Evolutionary conservation across 2,113 vertebrate genomes (phyloP).

Genomic region (Alligator sinensis): DNA sequence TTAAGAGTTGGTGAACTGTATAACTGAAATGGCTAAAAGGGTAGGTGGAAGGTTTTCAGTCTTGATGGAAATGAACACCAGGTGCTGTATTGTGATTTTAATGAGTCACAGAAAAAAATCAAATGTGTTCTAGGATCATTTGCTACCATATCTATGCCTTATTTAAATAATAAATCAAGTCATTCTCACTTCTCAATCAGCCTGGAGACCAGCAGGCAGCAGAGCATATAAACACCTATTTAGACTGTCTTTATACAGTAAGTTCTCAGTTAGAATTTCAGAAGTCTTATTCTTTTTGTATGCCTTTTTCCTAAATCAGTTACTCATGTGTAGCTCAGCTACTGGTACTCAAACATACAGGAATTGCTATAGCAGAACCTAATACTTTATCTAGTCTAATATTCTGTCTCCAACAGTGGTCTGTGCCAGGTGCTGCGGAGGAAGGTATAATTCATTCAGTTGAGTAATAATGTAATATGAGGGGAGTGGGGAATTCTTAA

Average conservation of each 20-base stretch:
- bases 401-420: neutral
- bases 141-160: neutral
- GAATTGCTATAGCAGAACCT: neutral
- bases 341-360: neutral
- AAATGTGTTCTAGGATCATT: neutral
- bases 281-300: neutral
- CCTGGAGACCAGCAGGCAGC: neutral
- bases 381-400: neutral
- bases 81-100: constrained; percentile 41
- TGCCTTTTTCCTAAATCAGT: neutral
- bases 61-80: constrained; percentile 50
- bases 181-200: constrained; percentile 2
- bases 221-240: neutral
- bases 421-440: neutral
- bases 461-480: neutral
- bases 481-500: neutral
- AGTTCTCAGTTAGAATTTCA: neutral
- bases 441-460: neutral
- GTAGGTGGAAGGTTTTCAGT: constrained; percentile 42
- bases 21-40: constrained; percentile 41
- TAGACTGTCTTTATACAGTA: neutral
- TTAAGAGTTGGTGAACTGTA: constrained; percentile 53
- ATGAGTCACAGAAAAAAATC: constrained; percentile 35
- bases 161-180: constrained; percentile 21
- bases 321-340: neutral